Evolutionary conservation across 2,113 vertebrate genomes (phyloP).

Genomic region (Actenoides lindsayi): DNA sequence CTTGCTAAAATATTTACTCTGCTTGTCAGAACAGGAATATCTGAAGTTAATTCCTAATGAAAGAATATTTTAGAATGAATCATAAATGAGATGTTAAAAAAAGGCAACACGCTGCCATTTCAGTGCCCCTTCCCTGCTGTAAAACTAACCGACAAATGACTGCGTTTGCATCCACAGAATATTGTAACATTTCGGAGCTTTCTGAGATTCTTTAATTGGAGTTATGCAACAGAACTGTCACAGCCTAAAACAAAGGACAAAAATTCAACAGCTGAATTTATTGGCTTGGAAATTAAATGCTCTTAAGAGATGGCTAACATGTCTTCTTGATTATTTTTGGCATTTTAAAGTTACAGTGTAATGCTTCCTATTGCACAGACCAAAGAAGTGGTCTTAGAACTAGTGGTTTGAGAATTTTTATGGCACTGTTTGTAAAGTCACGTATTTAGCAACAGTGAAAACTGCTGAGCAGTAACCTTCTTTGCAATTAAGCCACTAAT

Average conservation of each 20-base stretch:
- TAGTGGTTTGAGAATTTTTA: not conserved
- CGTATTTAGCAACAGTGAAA: slow-evolving; percentile 4
- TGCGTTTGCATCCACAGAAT: not conserved
- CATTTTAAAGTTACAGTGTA: slow-evolving; percentile 6
- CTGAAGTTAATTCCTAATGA: slow-evolving; percentile 58
- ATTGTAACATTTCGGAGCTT: not conserved
- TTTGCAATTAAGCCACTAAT: not conserved
- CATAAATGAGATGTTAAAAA: slow-evolving; percentile 26
- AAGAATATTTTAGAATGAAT: slow-evolving; percentile 48
- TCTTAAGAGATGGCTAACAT: slow-evolving; percentile 1
- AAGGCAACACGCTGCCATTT: not conserved
- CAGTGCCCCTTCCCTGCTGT: not conserved
- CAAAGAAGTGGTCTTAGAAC: not conserved
- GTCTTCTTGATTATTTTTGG: slow-evolving; percentile 8
- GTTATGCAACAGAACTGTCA: slow-evolving; percentile 47
- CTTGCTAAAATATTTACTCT: slow-evolving; percentile 53
- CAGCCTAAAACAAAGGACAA: slow-evolving; percentile 31
- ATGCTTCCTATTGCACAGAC: not conserved
- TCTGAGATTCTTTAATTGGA: slow-evolving; percentile 27
- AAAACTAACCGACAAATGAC: not conserved
- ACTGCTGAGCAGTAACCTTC: not conserved
- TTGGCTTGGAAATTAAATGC: not conserved
- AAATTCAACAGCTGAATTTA: slow-evolving; percentile 27
- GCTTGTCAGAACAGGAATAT: slow-evolving; percentile 58
- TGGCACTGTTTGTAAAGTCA: not conserved